A percentile compares a stretch with the other conserved stretches of the same genome.
Evolutionary conservation across 2,888 invertebrate genomes (phyloP).

Genomic region (Ametastegia equiseti): DNA sequence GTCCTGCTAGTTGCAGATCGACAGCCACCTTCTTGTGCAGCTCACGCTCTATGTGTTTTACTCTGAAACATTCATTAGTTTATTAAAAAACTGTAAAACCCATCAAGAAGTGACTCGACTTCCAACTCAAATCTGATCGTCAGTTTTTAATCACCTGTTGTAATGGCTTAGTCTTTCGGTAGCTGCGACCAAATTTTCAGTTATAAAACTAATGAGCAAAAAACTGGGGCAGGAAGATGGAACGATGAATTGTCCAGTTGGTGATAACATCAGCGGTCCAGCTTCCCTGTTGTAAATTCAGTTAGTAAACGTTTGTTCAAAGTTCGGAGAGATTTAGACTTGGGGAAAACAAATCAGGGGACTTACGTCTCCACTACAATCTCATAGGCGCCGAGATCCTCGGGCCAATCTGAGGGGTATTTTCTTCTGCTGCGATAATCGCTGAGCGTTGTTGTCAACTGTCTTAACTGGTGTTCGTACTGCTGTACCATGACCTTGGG

Average conservation of each 20-base stretch:
- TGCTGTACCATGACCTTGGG: conserved; percentile 92
- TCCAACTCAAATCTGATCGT: background rate
- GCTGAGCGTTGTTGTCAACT: conserved; percentile 90
- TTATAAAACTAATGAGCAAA: conserved; percentile 90
- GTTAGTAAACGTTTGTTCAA: background rate
- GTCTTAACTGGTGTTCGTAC: conserved; percentile 90
- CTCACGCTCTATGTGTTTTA: conserved; percentile 89
- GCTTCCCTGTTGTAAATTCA: conserved; percentile 84
- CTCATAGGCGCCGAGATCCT: conserved; percentile 85
- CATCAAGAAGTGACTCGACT: no score
- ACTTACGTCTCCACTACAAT: conserved; percentile 94
- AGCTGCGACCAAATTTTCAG: conserved; percentile 87
- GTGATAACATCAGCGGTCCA: conserved; percentile 95
- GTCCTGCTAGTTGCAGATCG: conserved; percentile 83
- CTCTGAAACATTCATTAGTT: conserved; percentile 77
- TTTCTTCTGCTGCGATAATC: conserved; percentile 84
- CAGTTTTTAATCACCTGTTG: conserved; percentile 79
- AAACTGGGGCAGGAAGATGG: conserved; percentile 94
- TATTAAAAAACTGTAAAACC: background rate
- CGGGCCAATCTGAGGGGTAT: conserved; percentile 86
- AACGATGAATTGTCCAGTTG: conserved; percentile 94
- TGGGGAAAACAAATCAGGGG: conserved; percentile 24
- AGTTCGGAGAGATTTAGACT: background rate
- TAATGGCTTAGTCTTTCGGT: conserved; percentile 85
- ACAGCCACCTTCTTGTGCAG: conserved; percentile 83